Conservation (phyloP, 2,888 invertebrate genomes). For the Leptopilina syphax region DNA sequence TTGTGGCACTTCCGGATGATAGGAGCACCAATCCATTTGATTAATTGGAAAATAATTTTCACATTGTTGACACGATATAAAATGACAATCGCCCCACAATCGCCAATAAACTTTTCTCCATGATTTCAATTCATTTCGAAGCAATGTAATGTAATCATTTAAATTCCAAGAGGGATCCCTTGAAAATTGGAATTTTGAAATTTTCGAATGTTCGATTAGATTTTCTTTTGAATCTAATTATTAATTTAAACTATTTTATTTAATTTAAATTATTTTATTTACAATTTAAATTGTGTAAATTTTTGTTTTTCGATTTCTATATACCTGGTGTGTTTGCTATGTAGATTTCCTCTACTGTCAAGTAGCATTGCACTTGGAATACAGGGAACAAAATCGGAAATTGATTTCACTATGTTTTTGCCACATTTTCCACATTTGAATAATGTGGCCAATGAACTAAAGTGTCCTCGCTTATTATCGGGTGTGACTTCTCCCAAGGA, state of each 20-base stretch:
- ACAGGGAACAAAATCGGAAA: slow-evolving; percentile 86
- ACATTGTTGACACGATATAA: slow-evolving; percentile 88
- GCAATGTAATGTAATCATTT: slow-evolving; percentile 86
- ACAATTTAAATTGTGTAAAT: not conserved
- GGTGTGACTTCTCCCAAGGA: slow-evolving; percentile 87
- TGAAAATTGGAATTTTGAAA: slow-evolving; percentile 38
- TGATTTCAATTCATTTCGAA: slow-evolving; percentile 88
- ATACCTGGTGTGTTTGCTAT: slow-evolving; percentile 84
- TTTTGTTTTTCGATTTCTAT: not conserved
- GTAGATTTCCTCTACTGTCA: slow-evolving; percentile 85
- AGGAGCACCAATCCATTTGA: slow-evolving; percentile 89
- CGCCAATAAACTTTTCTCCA: slow-evolving; percentile 97
- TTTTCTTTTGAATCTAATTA: too few species aligned
- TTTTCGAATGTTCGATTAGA: too few species aligned
- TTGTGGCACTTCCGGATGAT: slow-evolving; percentile 88
- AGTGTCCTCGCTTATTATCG: slow-evolving; percentile 88
- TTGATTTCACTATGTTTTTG: slow-evolving; percentile 84
- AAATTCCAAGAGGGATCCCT: slow-evolving; percentile 89
- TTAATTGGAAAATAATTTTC: slow-evolving; percentile 87
- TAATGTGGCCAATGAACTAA: slow-evolving; percentile 86
- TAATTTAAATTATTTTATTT: not conserved
- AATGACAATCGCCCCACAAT: slow-evolving; percentile 94
- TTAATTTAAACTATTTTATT: too few species aligned
- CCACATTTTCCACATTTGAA: slow-evolving; percentile 88
- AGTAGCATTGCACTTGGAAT: slow-evolving; percentile 85